phyloP scores from a whole-genome alignment of 2,113 vertebrate species.

The Passer domesticus region DNA sequence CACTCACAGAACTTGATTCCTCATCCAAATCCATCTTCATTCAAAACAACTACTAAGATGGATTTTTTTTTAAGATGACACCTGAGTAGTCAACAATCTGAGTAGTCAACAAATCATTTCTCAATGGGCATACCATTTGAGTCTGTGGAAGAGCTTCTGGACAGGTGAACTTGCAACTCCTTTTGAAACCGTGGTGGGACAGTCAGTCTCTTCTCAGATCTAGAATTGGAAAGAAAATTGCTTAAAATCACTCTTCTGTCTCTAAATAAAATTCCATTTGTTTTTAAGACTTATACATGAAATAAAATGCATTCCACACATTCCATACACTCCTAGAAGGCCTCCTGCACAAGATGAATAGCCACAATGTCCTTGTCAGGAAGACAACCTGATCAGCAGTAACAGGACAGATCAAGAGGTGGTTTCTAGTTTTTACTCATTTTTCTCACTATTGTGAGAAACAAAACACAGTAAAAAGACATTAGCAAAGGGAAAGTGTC shows the following conservation, averaged over 20 bases:
- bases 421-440: not conserved
- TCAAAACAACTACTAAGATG: not conserved
- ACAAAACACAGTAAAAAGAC: not conserved
- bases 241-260: not conserved
- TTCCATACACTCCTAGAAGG: not conserved
- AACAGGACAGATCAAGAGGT: not conserved
- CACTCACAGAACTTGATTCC: not conserved
- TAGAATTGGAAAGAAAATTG: conserved; percentile 22
- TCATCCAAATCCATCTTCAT: not conserved
- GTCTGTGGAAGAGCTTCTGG: conserved; percentile 60
- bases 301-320: not conserved
- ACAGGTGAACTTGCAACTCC: conserved; percentile 65
- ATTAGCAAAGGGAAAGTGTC: not conserved
- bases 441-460: not conserved
- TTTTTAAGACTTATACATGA: not conserved
- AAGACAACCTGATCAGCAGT: not conserved
- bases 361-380: not conserved
- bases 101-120: not conserved
- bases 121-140: conserved; percentile 61
- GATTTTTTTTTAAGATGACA: not conserved
- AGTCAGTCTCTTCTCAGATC: conserved; percentile 70
- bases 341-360: not conserved
- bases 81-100: not conserved
- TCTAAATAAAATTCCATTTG: not conserved
- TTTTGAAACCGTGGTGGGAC: conserved; percentile 70